Conservation (phyloP, 2,797 vertebrate genomes). For the Cossypha niveicapilla region DNA sequence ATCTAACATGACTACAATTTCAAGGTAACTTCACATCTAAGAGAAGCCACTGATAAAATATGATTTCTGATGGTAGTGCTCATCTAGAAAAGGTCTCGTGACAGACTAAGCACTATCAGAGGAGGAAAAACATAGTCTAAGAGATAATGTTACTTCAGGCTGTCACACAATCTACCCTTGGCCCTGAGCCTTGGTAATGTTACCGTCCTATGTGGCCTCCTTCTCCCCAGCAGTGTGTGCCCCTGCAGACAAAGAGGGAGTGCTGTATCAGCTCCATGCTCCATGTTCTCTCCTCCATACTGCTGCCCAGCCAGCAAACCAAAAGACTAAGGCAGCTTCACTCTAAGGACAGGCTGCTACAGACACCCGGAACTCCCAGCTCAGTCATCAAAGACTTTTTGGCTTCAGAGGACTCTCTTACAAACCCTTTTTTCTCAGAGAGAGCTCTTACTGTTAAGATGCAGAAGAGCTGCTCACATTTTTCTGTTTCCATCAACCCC, state of each 20-base stretch:
- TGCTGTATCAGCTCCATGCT: neutral
- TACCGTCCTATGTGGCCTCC: neutral
- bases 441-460: neutral
- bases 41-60: neutral
- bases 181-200: neutral
- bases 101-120: neutral
- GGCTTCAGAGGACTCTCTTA: neutral
- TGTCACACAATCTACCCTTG: neutral
- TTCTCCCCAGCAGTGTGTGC: fast-evolving
- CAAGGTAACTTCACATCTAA: neutral
- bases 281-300: neutral
- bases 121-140: neutral
- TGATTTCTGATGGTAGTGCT: neutral
- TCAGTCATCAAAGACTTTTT: neutral
- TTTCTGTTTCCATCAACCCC: neutral
- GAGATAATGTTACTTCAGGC: neutral
- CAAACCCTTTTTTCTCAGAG: neutral
- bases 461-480: neutral
- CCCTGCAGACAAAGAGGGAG: neutral
- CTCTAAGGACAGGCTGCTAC: neutral
- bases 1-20: neutral
- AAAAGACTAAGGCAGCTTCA: neutral
- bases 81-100: neutral
- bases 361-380: neutral
- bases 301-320: neutral